Evolutionary conservation across 2,113 vertebrate genomes (phyloP).

Genomic region (Muntiacus reevesi): DNA sequence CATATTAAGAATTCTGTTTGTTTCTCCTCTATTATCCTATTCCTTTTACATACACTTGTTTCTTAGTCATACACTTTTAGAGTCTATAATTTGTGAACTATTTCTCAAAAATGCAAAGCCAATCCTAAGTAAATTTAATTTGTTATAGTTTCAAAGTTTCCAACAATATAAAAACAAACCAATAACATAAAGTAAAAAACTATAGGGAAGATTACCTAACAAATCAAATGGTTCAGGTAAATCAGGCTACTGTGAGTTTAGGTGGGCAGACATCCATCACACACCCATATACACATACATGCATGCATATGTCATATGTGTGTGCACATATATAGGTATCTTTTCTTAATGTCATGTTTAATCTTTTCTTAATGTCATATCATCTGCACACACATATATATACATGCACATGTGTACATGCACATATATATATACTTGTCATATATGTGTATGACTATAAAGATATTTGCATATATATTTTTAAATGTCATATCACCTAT

Average conservation of each 20-base stretch:
- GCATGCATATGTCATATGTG: neutral
- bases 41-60: conserved; percentile 33
- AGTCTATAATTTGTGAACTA: conserved; percentile 7
- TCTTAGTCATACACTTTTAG: neutral
- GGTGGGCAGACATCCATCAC: neutral
- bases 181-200: conserved; percentile 14
- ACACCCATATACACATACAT: neutral
- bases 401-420: neutral
- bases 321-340: neutral
- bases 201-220: neutral
- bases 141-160: neutral
- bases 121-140: neutral
- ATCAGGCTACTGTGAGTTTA: neutral
- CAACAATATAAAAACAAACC: conserved; percentile 46
- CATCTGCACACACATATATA: neutral
- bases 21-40: neutral
- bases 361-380: conserved; percentile 43
- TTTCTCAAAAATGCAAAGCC: conserved; percentile 12
- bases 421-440: neutral
- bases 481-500: conserved; percentile 43
- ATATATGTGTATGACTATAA: neutral
- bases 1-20: conserved; percentile 34
- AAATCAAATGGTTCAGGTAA: neutral
- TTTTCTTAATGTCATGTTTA: neutral
- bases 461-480: neutral